Evolutionary conservation across 2,888 invertebrate species (phyloP).

Genomic region (Phania funesta): DNA sequence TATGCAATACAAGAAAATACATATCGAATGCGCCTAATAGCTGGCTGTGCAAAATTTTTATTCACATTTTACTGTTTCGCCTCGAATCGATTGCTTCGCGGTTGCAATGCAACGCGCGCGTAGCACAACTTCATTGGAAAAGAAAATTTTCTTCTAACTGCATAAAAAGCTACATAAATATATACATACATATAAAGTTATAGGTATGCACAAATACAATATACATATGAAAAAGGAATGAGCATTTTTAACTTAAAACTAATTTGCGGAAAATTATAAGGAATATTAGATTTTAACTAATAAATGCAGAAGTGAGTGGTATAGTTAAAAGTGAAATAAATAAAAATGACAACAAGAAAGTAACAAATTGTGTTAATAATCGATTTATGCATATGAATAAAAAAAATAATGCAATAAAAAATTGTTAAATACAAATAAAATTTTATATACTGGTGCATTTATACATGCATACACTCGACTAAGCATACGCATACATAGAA

Average conservation of each 20-base stretch:
- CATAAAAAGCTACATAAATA: too few relatives aligned
- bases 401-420: conserved; percentile 25
- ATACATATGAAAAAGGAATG: background rate
- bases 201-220: background rate
- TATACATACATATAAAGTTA: conserved; percentile 25
- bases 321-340: conserved; percentile 16
- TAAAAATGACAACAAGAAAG: conserved; percentile 14
- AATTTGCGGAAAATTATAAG: conserved; percentile 1
- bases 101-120: conserved; percentile 66
- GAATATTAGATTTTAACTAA: background rate
- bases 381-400: conserved; percentile 60
- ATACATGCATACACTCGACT: conserved; percentile 28
- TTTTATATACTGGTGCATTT: conserved; percentile 51
- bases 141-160: conserved; percentile 54
- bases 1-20: conserved; percentile 9
- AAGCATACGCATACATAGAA: conserved; percentile 40
- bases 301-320: background rate
- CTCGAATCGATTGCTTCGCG: conserved; percentile 69
- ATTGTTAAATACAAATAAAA: conserved; percentile 34
- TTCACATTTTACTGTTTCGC: conserved; percentile 67
- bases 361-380: conserved; percentile 60
- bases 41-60: conserved; percentile 56
- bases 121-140: conserved; percentile 63
- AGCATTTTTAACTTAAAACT: conserved; percentile 12
- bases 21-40: conserved; percentile 64